A percentile compares a stretch with the other conserved stretches of the same genome.
These are phyloP conservation scores for Thalpophila matura DNA, from an alignment of 2,888 invertebrate species.

Conservation along the genomic window DNA sequence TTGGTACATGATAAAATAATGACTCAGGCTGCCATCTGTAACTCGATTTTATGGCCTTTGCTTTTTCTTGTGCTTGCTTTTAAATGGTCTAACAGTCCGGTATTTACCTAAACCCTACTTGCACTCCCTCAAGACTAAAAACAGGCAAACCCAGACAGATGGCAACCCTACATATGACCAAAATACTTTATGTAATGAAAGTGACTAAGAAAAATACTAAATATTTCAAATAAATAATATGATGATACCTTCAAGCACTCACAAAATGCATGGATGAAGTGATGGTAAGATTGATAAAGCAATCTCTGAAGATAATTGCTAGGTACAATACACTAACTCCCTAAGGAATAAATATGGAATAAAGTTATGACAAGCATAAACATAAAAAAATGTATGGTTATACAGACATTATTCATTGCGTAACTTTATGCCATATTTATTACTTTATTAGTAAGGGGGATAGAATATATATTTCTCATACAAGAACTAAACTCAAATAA, in stretches of 20 bases:
- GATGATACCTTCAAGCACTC: slow-evolving; percentile 52
- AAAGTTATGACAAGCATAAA: no score
- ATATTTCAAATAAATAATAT: slow-evolving; percentile 27
- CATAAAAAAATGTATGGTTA: no score
- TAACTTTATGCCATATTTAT: no score
- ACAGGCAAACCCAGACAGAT: slow-evolving; percentile 9
- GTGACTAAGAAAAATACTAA: slow-evolving; percentile 20
- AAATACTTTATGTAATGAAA: slow-evolving; percentile 37
- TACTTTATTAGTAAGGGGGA: no score
- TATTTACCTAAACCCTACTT: slow-evolving; percentile 1
- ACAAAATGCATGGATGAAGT: slow-evolving; percentile 40
- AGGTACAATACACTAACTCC: slow-evolving; percentile 49
- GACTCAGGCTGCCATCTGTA: slow-evolving; percentile 19
- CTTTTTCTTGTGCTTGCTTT: not conserved
- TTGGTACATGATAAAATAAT: slow-evolving; percentile 21
- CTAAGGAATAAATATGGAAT: no score
- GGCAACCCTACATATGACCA: slow-evolving; percentile 28
- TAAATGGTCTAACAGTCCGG: not conserved
- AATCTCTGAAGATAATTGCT: slow-evolving; percentile 27
- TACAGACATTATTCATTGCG: no score
- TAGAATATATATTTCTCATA: slow-evolving; percentile 38
- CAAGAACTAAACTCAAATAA: slow-evolving; percentile 30
- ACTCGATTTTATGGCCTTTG: no score
- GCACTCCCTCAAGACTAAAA: slow-evolving; percentile 8
- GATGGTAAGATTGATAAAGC: slow-evolving; percentile 30